Evolutionary conservation across 2,888 invertebrate species (phyloP).

Genomic region (Drosophila acutilabella): DNA sequence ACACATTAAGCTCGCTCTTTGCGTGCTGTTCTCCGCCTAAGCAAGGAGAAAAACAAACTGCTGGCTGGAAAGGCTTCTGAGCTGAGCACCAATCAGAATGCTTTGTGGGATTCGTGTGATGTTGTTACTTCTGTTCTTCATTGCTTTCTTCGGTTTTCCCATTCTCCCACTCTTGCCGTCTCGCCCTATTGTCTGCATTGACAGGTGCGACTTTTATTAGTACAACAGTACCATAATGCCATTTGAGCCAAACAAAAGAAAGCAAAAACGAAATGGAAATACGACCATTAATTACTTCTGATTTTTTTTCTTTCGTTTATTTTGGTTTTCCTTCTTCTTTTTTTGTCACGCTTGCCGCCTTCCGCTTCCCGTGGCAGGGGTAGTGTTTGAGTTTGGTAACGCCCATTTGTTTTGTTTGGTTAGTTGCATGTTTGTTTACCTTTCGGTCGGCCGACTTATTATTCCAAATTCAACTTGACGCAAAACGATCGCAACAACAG

Average conservation of each 20-base stretch:
- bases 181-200: slow-evolving; percentile 41
- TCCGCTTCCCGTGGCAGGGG: slow-evolving; percentile 55
- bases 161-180: slow-evolving; percentile 5
- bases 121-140: slow-evolving; percentile 39
- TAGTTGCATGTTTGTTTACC: slow-evolving; percentile 72
- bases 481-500: slow-evolving; percentile 40
- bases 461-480: slow-evolving; percentile 34
- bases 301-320: slow-evolving; percentile 54
- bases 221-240: slow-evolving; percentile 34
- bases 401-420: slow-evolving; percentile 78
- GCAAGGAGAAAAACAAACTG: slow-evolving; percentile 50
- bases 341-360: slow-evolving; percentile 8
- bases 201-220: slow-evolving; percentile 75
- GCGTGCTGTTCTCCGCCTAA: slow-evolving; percentile 30
- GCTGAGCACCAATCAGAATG: slow-evolving; percentile 57
- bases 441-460: slow-evolving; percentile 51
- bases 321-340: too few species aligned
- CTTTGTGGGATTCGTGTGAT: slow-evolving; percentile 47
- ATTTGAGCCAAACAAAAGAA: slow-evolving; percentile 66
- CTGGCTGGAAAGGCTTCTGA: slow-evolving; percentile 54
- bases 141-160: slow-evolving; percentile 38
- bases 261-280: slow-evolving; percentile 72
- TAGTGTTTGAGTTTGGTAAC: slow-evolving; percentile 60
- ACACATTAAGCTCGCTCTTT: slow-evolving; percentile 17
- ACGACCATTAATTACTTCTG: slow-evolving; percentile 71